phyloP scores from a whole-genome alignment of 2,113 vertebrate genomes.

The Heptranchias perlo region DNA sequence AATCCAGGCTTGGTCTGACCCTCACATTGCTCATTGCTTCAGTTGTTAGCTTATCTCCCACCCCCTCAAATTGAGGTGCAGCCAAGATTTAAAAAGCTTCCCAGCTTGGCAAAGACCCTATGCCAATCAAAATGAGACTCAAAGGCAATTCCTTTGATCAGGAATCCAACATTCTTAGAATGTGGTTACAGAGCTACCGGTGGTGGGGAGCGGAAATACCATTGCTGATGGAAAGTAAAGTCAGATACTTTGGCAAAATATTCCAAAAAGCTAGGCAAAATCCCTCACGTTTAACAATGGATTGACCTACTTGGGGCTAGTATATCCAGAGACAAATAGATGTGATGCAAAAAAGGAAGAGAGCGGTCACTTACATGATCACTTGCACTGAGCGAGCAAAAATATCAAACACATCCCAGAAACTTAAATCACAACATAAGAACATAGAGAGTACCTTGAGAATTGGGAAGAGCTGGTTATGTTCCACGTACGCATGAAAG shows the following conservation, averaged over 20 bases:
- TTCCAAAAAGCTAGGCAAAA: background rate
- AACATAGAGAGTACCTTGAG: too few relatives aligned
- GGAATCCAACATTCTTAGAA: background rate
- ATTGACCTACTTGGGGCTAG: too few relatives aligned
- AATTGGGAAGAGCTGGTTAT: too few relatives aligned
- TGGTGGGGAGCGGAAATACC: background rate
- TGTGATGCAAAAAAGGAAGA: too few relatives aligned
- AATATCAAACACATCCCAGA: too few relatives aligned
- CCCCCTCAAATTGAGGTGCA: background rate
- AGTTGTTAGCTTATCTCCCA: background rate
- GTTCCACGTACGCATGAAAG: background rate
- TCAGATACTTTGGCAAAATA: background rate
- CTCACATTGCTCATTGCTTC: background rate
- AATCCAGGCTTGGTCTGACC: background rate
- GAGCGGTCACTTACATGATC: too few relatives aligned
- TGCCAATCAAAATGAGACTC: background rate
- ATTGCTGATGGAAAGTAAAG: background rate
- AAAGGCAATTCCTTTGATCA: background rate
- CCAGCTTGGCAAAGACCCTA: background rate
- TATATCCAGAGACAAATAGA: too few relatives aligned
- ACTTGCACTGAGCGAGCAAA: too few relatives aligned
- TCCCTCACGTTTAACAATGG: too few relatives aligned
- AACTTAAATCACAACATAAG: too few relatives aligned
- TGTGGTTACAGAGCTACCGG: background rate
- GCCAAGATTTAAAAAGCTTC: background rate